phyloP scores from a whole-genome alignment of 2,797 vertebrate genomes.

The Okamejei kenojei region DNA sequence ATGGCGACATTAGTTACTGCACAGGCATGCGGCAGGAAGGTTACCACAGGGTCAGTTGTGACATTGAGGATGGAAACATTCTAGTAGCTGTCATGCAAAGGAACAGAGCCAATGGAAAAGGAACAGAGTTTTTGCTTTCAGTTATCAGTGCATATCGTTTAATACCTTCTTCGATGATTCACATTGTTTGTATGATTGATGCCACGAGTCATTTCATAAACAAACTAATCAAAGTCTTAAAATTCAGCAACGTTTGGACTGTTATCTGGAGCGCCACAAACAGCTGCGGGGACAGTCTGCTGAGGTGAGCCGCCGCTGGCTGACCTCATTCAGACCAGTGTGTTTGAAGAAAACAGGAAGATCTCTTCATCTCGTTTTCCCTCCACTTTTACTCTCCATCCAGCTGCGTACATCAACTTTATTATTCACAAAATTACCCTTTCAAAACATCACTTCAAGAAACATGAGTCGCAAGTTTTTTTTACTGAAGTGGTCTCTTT shows the following conservation, averaged over 20 bases:
- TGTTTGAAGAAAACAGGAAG: slow-evolving; percentile 55
- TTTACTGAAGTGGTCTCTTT: slow-evolving; percentile 48
- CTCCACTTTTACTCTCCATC: slow-evolving; percentile 49
- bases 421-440: slow-evolving; percentile 43
- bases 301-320: slow-evolving; percentile 44
- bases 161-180: neutral
- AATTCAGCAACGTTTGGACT: neutral
- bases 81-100: neutral
- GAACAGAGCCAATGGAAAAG: neutral
- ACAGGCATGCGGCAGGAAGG: neutral
- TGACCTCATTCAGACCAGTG: slow-evolving; percentile 45
- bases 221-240: neutral
- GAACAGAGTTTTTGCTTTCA: neutral
- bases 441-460: neutral
- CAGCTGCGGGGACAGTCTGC: slow-evolving; percentile 42
- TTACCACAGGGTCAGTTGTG: neutral
- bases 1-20: neutral
- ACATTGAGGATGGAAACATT: too few relatives aligned
- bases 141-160: neutral
- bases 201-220: neutral
- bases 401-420: slow-evolving; percentile 54
- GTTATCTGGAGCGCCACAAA: slow-evolving; percentile 2
- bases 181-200: slow-evolving; percentile 12
- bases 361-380: slow-evolving; percentile 52
- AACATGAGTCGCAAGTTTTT: slow-evolving; percentile 21